Conservation (phyloP, 2,113 vertebrate genomes). For the Microtus ochrogaster region DNA sequence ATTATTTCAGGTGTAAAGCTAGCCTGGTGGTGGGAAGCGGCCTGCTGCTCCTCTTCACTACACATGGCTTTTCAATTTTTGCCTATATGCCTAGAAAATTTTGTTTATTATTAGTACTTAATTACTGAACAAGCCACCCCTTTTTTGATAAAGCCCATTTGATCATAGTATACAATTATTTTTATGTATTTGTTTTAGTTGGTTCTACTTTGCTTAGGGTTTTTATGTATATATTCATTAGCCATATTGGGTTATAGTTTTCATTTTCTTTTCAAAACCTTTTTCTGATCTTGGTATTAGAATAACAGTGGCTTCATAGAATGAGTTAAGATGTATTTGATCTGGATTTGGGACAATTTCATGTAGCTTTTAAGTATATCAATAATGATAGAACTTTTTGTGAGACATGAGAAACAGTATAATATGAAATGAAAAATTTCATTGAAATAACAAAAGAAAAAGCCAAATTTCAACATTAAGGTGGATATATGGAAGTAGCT, state of each 20-base stretch:
- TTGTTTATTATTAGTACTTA: background rate
- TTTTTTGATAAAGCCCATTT: background rate
- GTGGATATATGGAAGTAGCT: background rate
- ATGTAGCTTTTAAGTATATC: slow-evolving; percentile 16
- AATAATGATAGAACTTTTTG: background rate
- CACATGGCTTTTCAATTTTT: background rate
- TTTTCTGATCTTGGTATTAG: background rate
- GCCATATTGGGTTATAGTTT: background rate
- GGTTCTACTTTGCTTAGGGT: background rate
- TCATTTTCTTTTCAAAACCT: background rate
- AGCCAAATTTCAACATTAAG: background rate
- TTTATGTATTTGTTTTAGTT: background rate
- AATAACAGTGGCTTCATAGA: slow-evolving; percentile 4
- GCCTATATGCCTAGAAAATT: background rate
- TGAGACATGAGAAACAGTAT: background rate
- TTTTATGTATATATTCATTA: slow-evolving; percentile 39
- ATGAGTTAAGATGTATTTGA: slow-evolving; percentile 34
- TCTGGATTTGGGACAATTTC: background rate
- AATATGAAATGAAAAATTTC: background rate
- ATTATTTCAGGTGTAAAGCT: too few relatives aligned
- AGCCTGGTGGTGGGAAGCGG: too few relatives aligned
- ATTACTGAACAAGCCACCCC: background rate
- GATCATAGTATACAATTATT: background rate
- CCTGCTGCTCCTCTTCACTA: too few relatives aligned
- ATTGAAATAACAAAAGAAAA: background rate